Percentiles rank a stretch among this genome's conserved stretches.
These are phyloP conservation scores for Melopsittacus undulatus DNA, from an alignment of 2,797 vertebrate species.

Conservation along the genomic window DNA sequence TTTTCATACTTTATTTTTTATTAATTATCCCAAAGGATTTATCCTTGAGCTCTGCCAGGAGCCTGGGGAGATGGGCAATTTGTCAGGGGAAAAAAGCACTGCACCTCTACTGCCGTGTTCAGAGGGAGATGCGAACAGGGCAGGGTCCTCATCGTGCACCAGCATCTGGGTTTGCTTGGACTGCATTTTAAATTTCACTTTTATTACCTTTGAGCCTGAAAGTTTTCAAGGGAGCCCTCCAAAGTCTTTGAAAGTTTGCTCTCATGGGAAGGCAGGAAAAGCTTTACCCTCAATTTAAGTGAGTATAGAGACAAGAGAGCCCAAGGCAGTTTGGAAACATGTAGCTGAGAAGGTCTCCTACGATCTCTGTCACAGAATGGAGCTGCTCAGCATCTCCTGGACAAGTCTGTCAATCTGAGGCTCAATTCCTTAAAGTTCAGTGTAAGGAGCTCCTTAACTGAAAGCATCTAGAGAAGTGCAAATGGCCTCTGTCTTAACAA, in stretches of 20 bases:
- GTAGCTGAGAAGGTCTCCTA: neutral
- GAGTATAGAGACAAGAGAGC: neutral
- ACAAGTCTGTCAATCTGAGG: neutral
- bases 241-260: neutral
- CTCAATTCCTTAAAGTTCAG: rapidly evolving
- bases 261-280: neutral
- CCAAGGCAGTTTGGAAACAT: neutral
- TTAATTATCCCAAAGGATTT: neutral
- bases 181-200: neutral
- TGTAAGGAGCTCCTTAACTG: neutral
- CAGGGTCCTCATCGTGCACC: neutral
- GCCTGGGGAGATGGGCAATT: neutral
- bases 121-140: neutral
- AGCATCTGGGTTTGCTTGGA: neutral
- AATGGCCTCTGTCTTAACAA: neutral
- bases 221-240: neutral
- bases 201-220: neutral
- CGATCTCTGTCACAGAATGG: neutral
- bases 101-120: neutral
- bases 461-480: neutral
- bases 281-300: neutral
- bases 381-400: neutral
- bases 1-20: neutral
- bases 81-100: neutral
- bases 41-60: neutral